A percentile compares a stretch with the other conserved stretches of the same genome.
These are phyloP conservation scores for Crioceris asparagi DNA, from an alignment of 2,888 invertebrate species.

Conservation along the genomic window DNA sequence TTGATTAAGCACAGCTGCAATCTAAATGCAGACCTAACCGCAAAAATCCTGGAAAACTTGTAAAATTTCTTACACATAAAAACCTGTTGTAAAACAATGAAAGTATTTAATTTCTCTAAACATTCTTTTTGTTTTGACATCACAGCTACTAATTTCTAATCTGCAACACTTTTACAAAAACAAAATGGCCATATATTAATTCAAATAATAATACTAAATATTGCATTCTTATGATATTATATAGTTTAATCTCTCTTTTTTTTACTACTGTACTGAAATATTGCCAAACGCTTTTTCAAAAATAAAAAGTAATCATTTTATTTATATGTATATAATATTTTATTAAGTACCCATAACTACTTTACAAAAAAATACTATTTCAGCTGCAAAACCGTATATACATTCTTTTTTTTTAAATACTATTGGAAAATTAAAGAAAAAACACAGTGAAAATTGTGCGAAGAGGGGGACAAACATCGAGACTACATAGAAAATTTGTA, in stretches of 20 bases:
- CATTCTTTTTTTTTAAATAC: conserved; percentile 19
- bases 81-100: conserved; percentile 12
- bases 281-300: conserved; percentile 17
- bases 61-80: conserved; percentile 9
- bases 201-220: conserved; percentile 20
- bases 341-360: conserved; percentile 29
- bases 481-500: conserved; percentile 20
- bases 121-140: conserved; percentile 28
- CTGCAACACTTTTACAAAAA: conserved; percentile 29
- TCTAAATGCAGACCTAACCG: conserved; percentile 11
- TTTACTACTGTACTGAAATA: conserved; percentile 14
- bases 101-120: conserved; percentile 21
- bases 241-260: conserved; percentile 21
- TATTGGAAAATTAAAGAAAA: conserved; percentile 8
- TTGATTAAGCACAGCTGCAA: too few species aligned
- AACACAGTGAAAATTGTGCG: conserved; percentile 26
- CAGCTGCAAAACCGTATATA: conserved; percentile 29
- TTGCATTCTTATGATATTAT: conserved; percentile 30
- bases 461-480: conserved; percentile 22
- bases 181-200: conserved; percentile 17
- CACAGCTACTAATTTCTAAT: conserved; percentile 35
- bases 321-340: conserved; percentile 23
- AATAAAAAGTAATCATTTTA: conserved; percentile 24
- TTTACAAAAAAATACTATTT: conserved; percentile 29
- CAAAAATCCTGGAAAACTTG: conserved; percentile 9